phyloP scores from a whole-genome alignment of 2,113 vertebrate genomes.

The Sus scrofa region DNA sequence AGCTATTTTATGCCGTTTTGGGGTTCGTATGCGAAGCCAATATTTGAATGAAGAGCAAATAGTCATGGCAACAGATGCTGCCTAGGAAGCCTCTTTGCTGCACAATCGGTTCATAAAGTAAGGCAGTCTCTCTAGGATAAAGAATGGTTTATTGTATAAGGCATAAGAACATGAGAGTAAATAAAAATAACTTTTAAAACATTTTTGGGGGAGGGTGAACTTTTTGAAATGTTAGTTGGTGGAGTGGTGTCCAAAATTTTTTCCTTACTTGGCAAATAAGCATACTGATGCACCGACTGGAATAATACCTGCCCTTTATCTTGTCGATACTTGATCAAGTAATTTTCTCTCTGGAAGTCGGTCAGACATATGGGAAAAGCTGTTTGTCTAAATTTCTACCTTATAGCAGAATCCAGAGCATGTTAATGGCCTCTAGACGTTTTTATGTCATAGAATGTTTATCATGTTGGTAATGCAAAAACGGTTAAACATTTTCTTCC shows the following conservation, averaged over 20 bases:
- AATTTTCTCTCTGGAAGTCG: slow-evolving; percentile 49
- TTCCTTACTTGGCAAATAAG: background rate
- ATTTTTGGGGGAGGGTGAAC: background rate
- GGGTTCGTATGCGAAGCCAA: background rate
- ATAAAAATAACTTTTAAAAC: background rate
- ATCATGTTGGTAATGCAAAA: slow-evolving; percentile 28
- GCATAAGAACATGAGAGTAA: background rate
- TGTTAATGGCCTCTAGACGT: background rate
- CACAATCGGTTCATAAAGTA: background rate
- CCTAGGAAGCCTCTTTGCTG: background rate
- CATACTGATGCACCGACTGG: background rate
- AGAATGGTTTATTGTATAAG: background rate
- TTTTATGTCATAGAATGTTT: background rate
- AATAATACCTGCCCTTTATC: background rate
- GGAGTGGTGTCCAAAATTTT: background rate
- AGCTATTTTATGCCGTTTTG: background rate
- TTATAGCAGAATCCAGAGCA: background rate
- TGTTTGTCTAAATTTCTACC: slow-evolving; percentile 49
- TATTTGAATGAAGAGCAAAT: background rate
- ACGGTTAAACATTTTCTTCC: background rate
- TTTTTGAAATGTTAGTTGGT: background rate
- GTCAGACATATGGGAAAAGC: background rate
- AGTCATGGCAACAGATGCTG: background rate
- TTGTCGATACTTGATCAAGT: background rate
- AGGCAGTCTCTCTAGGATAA: background rate